Base-by-base conservation (phyloP, 2,113 vertebrate genomes). In the Equus quagga region DNA sequence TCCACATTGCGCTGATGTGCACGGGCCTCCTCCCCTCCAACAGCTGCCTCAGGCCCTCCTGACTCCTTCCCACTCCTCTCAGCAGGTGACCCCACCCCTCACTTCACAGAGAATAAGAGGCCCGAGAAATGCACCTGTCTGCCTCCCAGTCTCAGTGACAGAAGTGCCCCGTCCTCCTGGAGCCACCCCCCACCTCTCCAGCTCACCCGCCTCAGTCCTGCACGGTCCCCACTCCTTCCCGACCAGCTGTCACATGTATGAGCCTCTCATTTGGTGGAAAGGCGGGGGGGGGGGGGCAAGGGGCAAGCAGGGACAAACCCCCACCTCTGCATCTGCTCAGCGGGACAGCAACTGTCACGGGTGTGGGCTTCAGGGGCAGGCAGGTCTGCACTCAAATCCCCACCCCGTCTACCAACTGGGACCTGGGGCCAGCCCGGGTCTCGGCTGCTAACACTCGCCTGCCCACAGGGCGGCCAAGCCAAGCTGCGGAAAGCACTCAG, bases 201-300 rank as follows among this genome's bases (percentile, higher is more conserved):
- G 41, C 31, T 12, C 76, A 5, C 31, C 56, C 12, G 7, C 24
- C 26, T 14, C 82, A 3, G 80, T 6, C 54, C 62, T 9, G 54
- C 28, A 0, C 0, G 51, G 21, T 1, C 51, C 33, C 21, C 13
- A 1, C 9, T 6, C 0, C 9, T 31, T 33, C 46, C 2, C 1
- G 1, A 4, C 44, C 6, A 5, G 82, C 26, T 31, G 17, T 12
- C 3, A 6, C 31, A 8, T 0, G 0, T 4, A 0, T 0, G 1
- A 23, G 73, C 23, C 56, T 18, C 36, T 56, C 1, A 8, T 10
- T 26, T 19, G 49, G 13, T 49, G 31, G 3, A 31, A 8, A 41
- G 36, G 36, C 36, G 36, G 36, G 36, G 36, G 36, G 36, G 2
- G 18, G 17, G 36, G 46, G 36, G 36, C 36, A 1, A 1, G 3